A percentile compares a stretch with the other conserved stretches of the same genome.
Evolutionary conservation across 2,113 vertebrate species (phyloP).

Genomic region (Notarius lentiginosus): DNA sequence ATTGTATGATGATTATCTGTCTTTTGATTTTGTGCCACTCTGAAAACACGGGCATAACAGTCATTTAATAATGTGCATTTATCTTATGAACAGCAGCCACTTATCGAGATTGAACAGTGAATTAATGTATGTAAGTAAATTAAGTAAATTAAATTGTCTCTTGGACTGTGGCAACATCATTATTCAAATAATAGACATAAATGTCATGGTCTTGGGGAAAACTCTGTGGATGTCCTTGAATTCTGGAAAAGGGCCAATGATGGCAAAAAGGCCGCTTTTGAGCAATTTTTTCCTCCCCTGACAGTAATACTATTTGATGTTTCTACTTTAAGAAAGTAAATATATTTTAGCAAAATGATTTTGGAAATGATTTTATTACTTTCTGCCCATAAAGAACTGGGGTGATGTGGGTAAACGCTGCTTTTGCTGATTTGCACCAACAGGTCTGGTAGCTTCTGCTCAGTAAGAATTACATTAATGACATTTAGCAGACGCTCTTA

Average conservation of each 20-base stretch:
- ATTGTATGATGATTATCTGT: neutral
- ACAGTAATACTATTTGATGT: neutral
- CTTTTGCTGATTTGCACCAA: conserved; percentile 2
- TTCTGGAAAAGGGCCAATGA: neutral
- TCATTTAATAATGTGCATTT: neutral
- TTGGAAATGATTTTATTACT: neutral
- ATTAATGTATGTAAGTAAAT: too few species aligned
- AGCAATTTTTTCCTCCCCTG: too few species aligned
- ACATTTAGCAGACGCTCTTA: too few species aligned
- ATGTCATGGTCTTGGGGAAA: neutral
- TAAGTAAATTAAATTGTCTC: neutral
- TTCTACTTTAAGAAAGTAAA: neutral
- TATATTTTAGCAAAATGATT: neutral
- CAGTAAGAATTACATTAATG: neutral
- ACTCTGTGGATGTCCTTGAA: neutral
- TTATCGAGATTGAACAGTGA: neutral
- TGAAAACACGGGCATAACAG: neutral
- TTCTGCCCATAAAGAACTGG: neutral
- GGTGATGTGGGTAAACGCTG: conserved; percentile 27
- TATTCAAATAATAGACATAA: neutral
- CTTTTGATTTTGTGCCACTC: neutral
- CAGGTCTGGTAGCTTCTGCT: neutral
- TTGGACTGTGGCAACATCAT: neutral
- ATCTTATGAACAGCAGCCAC: neutral
- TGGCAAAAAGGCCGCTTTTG: neutral